phyloP scores from a whole-genome alignment of 2,888 invertebrate genomes.

The Acrobasis suavella region DNA sequence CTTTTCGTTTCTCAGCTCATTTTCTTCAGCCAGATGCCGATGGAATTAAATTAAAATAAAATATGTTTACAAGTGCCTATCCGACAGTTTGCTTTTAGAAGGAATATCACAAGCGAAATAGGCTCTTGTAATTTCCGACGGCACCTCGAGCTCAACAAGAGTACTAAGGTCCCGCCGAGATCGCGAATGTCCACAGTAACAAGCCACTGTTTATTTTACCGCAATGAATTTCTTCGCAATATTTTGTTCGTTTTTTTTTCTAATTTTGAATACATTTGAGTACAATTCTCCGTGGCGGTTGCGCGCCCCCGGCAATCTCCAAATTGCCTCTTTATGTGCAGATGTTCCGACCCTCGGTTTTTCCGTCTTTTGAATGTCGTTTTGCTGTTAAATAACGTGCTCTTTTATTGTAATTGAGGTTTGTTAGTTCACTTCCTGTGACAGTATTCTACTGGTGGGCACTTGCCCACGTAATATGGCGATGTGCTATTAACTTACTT shows the following conservation, averaged over 20 bases:
- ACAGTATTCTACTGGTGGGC: conserved; percentile 26
- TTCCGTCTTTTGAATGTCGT: conserved; percentile 82
- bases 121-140: conserved; percentile 13
- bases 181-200: conserved; percentile 54
- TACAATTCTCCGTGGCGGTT: conserved; percentile 76
- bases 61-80: background rate
- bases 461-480: too few relatives aligned
- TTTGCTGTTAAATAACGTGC: conserved; percentile 80
- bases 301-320: conserved; percentile 81
- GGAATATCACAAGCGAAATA: background rate
- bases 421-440: conserved; percentile 60
- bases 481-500: too few relatives aligned
- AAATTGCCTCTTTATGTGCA: conserved; percentile 83
- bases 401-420: conserved; percentile 76
- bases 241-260: conserved; percentile 75
- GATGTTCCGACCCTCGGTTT: conserved; percentile 81
- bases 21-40: background rate
- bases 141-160: background rate
- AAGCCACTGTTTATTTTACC: conserved; percentile 79
- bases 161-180: conserved; percentile 22
- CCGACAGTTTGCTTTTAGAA: background rate
- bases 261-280: conserved; percentile 81
- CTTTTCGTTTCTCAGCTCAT: too few relatives aligned
- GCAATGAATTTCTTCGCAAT: conserved; percentile 77
- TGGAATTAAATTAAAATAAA: background rate